phyloP scores from a whole-genome alignment of 1,140 invertebrate genomes.

The Akabosia matsudoensis region DNA sequence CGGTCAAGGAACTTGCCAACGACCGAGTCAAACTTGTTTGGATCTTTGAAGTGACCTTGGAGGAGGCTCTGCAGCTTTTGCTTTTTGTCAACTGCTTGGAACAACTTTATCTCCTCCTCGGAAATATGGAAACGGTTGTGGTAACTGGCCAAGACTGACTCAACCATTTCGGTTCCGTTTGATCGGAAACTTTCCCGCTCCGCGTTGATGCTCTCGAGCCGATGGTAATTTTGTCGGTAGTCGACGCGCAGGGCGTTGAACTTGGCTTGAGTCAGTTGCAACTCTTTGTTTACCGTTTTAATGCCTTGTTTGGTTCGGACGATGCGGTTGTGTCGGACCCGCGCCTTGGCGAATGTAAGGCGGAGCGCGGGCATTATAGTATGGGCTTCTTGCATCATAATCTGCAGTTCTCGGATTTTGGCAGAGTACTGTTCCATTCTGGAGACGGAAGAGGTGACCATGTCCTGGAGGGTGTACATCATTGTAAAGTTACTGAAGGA shows the following conservation, averaged over 20 bases:
- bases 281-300: conserved; percentile 19
- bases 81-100: background rate
- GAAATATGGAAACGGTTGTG: background rate
- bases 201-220: background rate
- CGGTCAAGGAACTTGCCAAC: background rate
- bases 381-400: conserved; percentile 15
- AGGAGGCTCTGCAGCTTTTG: background rate
- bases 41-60: background rate
- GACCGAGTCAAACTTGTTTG: background rate
- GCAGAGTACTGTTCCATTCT: background rate
- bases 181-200: background rate
- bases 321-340: conserved; percentile 11
- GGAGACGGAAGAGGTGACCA: background rate
- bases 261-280: background rate
- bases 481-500: conserved; percentile 17
- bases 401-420: background rate
- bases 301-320: conserved; percentile 1
- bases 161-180: conserved; percentile 16
- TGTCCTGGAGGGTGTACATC: conserved; percentile 22
- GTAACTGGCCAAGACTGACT: background rate
- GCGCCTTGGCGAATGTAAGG: background rate
- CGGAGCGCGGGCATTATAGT: background rate
- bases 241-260: background rate
- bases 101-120: background rate
- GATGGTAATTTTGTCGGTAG: background rate